A percentile compares a stretch with the other conserved stretches of the same genome.
phyloP scores from a whole-genome alignment of 2,888 invertebrate genomes.

The Trichogramma dendrolimi region DNA sequence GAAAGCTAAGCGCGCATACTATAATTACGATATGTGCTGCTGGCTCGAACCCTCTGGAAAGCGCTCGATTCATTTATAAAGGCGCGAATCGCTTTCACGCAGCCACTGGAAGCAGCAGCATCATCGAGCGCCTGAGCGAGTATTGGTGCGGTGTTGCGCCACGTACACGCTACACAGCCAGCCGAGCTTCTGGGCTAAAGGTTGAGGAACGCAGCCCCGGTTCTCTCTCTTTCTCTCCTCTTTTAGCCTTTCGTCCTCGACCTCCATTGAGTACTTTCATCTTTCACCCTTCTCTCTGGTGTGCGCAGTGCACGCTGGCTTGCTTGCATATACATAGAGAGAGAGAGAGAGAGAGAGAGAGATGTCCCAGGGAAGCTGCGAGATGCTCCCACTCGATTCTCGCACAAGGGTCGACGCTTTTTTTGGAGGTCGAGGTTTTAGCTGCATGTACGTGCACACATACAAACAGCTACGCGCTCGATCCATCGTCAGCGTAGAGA shows the following conservation, averaged over 20 bases:
- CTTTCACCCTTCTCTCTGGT: slow-evolving; percentile 26
- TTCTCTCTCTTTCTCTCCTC: slow-evolving; percentile 18
- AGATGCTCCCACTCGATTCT: too few species aligned
- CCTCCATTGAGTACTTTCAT: slow-evolving; percentile 31
- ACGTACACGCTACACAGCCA: slow-evolving; percentile 38
- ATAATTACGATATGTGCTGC: too few species aligned
- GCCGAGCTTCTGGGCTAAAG: slow-evolving; percentile 49
- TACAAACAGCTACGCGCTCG: too few species aligned
- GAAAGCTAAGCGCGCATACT: too few species aligned
- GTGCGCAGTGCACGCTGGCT: not conserved
- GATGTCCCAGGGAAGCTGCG: too few species aligned
- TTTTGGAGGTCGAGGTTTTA: slow-evolving; percentile 22
- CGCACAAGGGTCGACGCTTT: slow-evolving; percentile 18
- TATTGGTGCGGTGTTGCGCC: slow-evolving; percentile 18
- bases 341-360: too few species aligned
- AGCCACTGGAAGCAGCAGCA: not conserved
- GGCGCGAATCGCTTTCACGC: not conserved
- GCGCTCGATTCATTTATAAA: too few species aligned
- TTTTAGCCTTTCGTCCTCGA: slow-evolving; percentile 32
- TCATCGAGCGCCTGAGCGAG: not conserved
- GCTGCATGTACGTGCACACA: too few species aligned
- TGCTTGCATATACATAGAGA: not conserved
- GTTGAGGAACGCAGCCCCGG: slow-evolving; percentile 51
- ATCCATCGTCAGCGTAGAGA: too few species aligned
- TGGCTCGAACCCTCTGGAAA: too few species aligned